Evolutionary conservation across 2,888 invertebrate species (phyloP).

Genomic region (Calameuta idolon): DNA sequence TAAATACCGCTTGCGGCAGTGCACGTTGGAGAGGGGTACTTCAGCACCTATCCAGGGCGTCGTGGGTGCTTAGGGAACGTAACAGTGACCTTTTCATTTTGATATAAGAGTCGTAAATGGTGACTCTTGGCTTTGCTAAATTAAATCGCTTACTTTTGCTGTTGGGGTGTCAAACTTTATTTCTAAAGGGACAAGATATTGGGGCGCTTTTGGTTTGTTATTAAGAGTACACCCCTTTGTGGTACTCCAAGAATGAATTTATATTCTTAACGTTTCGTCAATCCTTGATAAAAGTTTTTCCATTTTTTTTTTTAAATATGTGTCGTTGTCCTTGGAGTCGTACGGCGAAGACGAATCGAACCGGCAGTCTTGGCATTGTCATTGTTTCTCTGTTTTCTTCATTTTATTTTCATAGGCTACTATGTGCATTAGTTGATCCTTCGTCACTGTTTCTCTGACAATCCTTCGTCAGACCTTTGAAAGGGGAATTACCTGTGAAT

Average conservation of each 20-base stretch:
- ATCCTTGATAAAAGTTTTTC: not conserved
- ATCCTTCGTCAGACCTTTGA: not conserved
- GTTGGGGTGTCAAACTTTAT: not conserved
- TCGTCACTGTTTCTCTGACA: too few relatives aligned
- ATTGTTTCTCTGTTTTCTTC: not conserved
- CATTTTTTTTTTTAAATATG: not conserved
- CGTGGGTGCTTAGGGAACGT: not conserved
- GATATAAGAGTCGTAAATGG: not conserved
- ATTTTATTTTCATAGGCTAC: not conserved
- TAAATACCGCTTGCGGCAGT: slow-evolving; percentile 30
- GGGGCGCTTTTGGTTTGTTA: not conserved
- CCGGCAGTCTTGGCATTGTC: too few relatives aligned
- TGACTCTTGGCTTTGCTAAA: slow-evolving; percentile 26
- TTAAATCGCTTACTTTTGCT: slow-evolving; percentile 14
- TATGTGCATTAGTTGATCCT: not conserved
- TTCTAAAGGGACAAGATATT: not conserved
- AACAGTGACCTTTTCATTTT: not conserved
- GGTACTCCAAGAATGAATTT: not conserved
- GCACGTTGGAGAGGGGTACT: not conserved
- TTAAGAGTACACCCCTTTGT: not conserved
- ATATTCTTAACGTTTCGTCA: not conserved
- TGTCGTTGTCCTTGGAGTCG: too few relatives aligned
- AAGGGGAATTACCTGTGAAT: too few relatives aligned
- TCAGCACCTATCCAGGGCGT: not conserved
- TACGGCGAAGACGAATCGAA: too few relatives aligned